Conservation (phyloP, 2,113 vertebrate genomes). For the Alethe diademata region DNA sequence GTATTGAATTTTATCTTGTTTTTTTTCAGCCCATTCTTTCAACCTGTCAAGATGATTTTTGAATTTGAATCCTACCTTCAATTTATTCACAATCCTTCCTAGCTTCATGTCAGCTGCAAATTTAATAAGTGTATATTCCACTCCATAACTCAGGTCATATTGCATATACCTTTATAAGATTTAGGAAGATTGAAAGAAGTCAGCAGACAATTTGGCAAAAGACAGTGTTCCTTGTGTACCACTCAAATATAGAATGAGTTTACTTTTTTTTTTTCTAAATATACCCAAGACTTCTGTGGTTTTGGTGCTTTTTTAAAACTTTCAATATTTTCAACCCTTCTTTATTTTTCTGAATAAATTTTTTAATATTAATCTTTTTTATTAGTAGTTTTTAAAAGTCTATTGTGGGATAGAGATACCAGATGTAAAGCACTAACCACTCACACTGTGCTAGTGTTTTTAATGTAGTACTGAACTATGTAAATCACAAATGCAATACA, state of each 20-base stretch:
- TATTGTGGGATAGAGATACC: not conserved
- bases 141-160: constrained; percentile 1
- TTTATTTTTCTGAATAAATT: not conserved
- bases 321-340: not conserved
- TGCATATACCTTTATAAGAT: not conserved
- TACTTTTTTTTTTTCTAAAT: not conserved
- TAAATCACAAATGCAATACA: constrained; percentile 3
- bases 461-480: not conserved
- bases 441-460: not conserved
- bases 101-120: constrained; percentile 21
- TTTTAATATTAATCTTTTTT: not conserved
- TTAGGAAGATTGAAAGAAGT: constrained; percentile 9
- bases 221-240: not conserved
- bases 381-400: not conserved
- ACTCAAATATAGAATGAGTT: not conserved
- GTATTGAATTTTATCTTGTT: not conserved
- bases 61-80: not conserved
- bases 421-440: not conserved
- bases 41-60: constrained; percentile 9
- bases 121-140: constrained; percentile 14
- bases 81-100: not conserved
- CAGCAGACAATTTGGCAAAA: not conserved
- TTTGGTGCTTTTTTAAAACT: not conserved
- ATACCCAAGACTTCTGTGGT: not conserved
- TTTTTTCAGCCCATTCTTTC: constrained; percentile 2